Evolutionary conservation across 2,113 vertebrate genomes (phyloP).

Genomic region (Tor tambroides): DNA sequence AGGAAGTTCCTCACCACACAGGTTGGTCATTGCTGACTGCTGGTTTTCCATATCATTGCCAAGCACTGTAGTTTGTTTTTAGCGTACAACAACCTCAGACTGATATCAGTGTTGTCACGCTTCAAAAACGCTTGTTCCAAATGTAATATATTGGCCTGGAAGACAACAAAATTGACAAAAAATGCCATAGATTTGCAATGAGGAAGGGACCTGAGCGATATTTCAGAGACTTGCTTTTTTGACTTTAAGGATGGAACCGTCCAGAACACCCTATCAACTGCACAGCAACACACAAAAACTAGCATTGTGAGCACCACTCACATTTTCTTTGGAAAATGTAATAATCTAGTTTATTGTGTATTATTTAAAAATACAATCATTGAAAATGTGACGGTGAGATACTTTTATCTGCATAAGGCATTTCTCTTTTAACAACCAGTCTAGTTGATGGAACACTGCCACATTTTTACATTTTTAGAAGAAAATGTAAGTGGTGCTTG

Average conservation of each 20-base stretch:
- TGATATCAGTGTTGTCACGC: not conserved
- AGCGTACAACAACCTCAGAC: not conserved
- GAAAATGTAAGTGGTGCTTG: too few species aligned
- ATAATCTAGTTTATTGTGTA: not conserved
- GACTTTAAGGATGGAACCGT: not conserved
- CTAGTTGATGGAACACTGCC: not conserved
- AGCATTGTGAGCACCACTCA: not conserved
- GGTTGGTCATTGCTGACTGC: constrained; percentile 82
- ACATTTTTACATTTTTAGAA: not conserved
- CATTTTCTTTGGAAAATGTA: not conserved
- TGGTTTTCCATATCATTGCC: constrained; percentile 45
- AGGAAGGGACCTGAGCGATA: not conserved
- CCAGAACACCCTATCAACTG: too few species aligned
- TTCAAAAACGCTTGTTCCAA: not conserved
- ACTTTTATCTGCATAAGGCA: not conserved
- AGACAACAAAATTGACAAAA: not conserved
- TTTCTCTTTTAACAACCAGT: not conserved
- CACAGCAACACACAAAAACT: not conserved
- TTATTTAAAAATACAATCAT: not conserved
- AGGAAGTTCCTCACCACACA: constrained; percentile 88
- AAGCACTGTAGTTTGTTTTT: not conserved
- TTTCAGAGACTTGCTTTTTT: not conserved
- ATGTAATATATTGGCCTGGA: not conserved
- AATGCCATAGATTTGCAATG: not conserved
- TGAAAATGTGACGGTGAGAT: not conserved